Base-by-base conservation (phyloP, 2,113 vertebrate species). In the Numenius arquata region DNA sequence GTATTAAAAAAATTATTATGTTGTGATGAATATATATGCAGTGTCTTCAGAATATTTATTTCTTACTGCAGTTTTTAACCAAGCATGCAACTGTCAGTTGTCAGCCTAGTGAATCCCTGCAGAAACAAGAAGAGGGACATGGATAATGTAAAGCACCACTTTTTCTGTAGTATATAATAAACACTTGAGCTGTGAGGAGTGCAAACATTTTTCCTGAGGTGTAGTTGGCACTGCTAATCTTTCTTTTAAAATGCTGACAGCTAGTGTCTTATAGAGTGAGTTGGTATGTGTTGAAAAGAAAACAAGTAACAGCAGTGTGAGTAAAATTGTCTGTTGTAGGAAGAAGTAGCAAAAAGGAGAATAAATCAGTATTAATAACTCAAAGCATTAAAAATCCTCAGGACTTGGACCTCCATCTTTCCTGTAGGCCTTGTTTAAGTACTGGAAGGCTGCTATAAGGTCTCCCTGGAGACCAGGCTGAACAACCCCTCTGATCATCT, bases 131-230 rank as follows among this genome's bases (percentile, higher is more conserved):
- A 83, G 45, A 86, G 82, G 29, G n/a, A 55, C 21, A 1, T 11
- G 38, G 81, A 65, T 93, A 91, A 94, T 79, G 48, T 52, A 80
- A 73, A 34, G n/a, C 26, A 74, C 19, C 25, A 9, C 34, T 89
- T 91, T 91, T 94, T 80, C 85, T 90, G 67, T 77, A 71, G n/a
- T 40, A 26, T 86, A 27, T 80, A 74, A 74, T 71, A 88, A 95
- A 94, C 41, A 59, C 67, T 88, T 77, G 38, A 92, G 59, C 78
- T 94, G 85, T 88, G 85, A 85, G 88, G 53, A 73, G 63, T 59
- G 81, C 50, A 90, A 40, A 70, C 88, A 63, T 86, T 93, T 92
- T 94, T 96, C 84, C 61, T 81, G 88, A 91, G 65, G 83, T 96
- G 40, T 76, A 94, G 88, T 41, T 91, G 67, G 75, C 75, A 52